phyloP scores from a whole-genome alignment of 92 coral and sea anemone genomes.

The Zoanthus solanderi region DNA sequence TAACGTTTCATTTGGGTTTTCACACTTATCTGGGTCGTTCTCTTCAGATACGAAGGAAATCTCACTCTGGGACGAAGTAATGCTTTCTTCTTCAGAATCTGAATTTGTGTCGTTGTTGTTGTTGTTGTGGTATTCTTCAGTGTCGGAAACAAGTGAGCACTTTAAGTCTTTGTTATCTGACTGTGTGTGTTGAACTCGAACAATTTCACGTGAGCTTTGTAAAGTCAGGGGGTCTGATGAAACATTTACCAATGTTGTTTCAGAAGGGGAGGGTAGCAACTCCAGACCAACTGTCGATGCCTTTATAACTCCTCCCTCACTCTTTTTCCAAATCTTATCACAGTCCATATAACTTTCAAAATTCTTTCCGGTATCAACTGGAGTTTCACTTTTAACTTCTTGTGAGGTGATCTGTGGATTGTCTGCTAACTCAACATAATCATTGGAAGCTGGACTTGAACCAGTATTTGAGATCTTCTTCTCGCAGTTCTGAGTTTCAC shows the following conservation, averaged over 20 bases:
- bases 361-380: background rate
- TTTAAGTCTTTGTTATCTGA: slow-evolving; percentile 10
- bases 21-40: background rate
- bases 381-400: background rate
- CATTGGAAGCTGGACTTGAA: slow-evolving; percentile 24
- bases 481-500: background rate
- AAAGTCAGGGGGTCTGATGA: background rate
- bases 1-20: background rate
- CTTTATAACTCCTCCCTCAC: background rate
- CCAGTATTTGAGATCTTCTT: background rate
- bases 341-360: slow-evolving; percentile 23
- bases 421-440: slow-evolving; percentile 8
- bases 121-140: background rate
- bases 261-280: background rate
- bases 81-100: background rate
- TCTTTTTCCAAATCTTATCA: background rate
- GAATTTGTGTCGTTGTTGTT: background rate
- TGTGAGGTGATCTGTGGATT: background rate
- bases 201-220: background rate
- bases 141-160: background rate
- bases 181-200: background rate
- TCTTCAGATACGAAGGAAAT: slow-evolving; percentile 4
- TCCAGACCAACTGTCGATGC: background rate
- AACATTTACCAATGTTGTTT: background rate
- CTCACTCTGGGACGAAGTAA: slow-evolving; percentile 7